These are phyloP conservation scores for Brachyrhaphis roseni DNA, from an alignment of 2,797 vertebrate genomes.

Conservation along the genomic window DNA sequence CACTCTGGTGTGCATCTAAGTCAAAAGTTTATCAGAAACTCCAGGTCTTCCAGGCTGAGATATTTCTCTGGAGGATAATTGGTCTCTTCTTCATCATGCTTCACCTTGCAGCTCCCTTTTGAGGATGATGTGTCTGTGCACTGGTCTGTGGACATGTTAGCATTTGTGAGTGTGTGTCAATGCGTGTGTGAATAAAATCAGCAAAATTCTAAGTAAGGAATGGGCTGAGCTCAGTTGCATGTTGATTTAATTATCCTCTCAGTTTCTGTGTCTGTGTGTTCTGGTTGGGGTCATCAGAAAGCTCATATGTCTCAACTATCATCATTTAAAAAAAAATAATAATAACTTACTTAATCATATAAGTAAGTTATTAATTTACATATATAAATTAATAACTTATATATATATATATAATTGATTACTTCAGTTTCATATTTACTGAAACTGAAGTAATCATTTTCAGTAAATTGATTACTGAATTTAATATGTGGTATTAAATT, in stretches of 20 bases:
- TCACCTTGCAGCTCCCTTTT: constrained; percentile 79
- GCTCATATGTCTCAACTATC: neutral
- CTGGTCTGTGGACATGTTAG: constrained; percentile 20
- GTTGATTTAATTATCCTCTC: neutral
- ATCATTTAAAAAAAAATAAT: neutral
- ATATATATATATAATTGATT: too few relatives aligned
- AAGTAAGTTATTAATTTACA: too few relatives aligned
- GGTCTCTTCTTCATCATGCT: constrained; percentile 72
- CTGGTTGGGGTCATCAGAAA: neutral
- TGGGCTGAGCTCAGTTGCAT: constrained; percentile 65
- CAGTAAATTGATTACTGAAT: too few relatives aligned
- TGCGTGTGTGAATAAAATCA: constrained; percentile 33
- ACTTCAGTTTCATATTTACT: too few relatives aligned
- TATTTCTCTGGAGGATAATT: constrained; percentile 81
- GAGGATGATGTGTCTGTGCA: constrained; percentile 55
- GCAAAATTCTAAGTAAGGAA: constrained; percentile 38
- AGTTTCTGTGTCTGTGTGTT: neutral
- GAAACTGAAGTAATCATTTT: too few relatives aligned
- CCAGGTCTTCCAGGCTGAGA: constrained; percentile 60
- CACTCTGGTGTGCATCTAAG: neutral
- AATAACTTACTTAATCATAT: neutral
- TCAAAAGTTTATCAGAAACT: neutral
- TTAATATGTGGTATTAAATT: neutral
- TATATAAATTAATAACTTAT: too few relatives aligned
- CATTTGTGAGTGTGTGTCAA: constrained; percentile 19